These are phyloP conservation scores for Amblyopsis rosae DNA, from an alignment of 2,113 vertebrate genomes.

Conservation along the genomic window DNA sequence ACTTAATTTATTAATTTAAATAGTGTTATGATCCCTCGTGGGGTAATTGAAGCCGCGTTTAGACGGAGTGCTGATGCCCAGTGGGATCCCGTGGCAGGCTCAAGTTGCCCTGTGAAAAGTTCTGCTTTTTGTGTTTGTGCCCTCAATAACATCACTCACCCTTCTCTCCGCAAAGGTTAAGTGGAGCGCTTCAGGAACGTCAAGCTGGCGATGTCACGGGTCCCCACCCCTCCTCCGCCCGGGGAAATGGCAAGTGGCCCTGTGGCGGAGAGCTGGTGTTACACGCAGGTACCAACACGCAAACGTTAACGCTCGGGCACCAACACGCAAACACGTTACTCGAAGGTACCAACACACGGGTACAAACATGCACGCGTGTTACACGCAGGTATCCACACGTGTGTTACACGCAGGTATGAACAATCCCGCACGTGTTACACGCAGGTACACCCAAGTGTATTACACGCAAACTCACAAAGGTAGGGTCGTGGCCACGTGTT, in stretches of 20 bases:
- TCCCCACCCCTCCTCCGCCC: slow-evolving; percentile 89
- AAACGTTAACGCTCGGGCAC: not conserved
- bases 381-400: too few relatives aligned
- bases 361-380: not conserved
- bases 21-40: too few relatives aligned
- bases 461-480: too few relatives aligned
- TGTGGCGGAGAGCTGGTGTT: slow-evolving; percentile 99
- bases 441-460: too few relatives aligned
- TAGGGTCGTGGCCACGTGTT: too few relatives aligned
- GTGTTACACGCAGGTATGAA: too few relatives aligned
- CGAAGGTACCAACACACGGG: not conserved
- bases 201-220: slow-evolving; percentile 89
- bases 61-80: slow-evolving; percentile 23
- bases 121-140: slow-evolving; percentile 15
- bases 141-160: slow-evolving; percentile 12
- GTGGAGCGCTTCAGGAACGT: slow-evolving; percentile 60
- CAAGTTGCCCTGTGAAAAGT: slow-evolving; percentile 6
- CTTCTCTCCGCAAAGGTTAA: slow-evolving; percentile 35
- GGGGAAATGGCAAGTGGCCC: slow-evolving; percentile 96
- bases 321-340: not conserved
- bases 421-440: too few relatives aligned
- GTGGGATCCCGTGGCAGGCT: slow-evolving; percentile 11
- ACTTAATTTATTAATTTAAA: too few relatives aligned
- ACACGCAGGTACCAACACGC: slow-evolving; percentile 87
- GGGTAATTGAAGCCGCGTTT: too few relatives aligned